Evolutionary conservation across 2,888 invertebrate genomes (phyloP), one percentile per base, ranked within the genome.

Genomic region (Caenorhabditis angaria): DNA sequence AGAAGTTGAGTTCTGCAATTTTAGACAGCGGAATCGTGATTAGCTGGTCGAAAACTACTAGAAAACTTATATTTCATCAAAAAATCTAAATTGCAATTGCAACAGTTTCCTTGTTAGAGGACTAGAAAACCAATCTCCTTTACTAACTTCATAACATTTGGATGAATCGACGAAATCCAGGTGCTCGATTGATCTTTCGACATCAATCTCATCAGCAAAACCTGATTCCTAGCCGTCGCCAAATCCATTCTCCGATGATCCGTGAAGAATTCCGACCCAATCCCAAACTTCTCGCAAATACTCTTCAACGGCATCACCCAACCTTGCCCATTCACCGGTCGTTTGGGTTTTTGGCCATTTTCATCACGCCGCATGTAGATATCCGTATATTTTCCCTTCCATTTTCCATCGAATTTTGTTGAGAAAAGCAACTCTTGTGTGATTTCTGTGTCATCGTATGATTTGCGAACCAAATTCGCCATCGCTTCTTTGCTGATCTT

Each of bases 261-360:
- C 1, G 79, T 81, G 75, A 81, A 81, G 66, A 79, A 79, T 4
- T 65, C 24, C 4, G 75, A 56, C 35, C 70, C 72, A 22, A 81
- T 68, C 14, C 73, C 62, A 20, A 80, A 78, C 70, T 72, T 78
- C 3, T 76, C 78, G 47, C 77, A 78, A 56, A 81, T 70, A 32
- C 71, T 69, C 59, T 77, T 76, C 58, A 81, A 57, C 6, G 81
- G 81, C 58, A 79, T 65, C 18, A 81, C 81, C 81, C 81, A 81
- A 35, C 81, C 81, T 63, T 78, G 76, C 6, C 71, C 67, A 53
- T 81, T 81, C n/a, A 76, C 65, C 29, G 76, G 78, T 3, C 71
- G 69, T 57, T 76, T 76, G 29, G 70, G 70, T 10, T 70, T 73
- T 48, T 67, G 76, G 0, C 75, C 70, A 20, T 71, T 70, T 14